Percentiles rank a stretch among this genome's conserved stretches.
phyloP scores from a whole-genome alignment of 2,113 vertebrate species.

The Butorides virescens region DNA sequence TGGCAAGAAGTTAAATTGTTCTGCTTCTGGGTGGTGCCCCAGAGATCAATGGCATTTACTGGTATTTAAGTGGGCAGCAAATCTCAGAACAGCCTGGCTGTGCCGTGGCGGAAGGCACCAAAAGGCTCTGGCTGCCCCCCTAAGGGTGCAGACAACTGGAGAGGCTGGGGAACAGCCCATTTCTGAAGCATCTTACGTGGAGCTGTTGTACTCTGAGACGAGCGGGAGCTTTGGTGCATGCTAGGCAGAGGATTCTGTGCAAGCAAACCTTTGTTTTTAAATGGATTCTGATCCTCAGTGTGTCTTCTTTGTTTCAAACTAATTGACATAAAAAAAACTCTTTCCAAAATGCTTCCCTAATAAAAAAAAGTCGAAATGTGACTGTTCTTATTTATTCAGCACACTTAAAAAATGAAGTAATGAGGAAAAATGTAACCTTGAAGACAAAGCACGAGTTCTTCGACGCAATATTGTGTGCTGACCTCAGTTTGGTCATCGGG shows the following conservation, averaged over 20 bases:
- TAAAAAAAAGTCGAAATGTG: background rate
- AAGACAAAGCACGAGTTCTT: background rate
- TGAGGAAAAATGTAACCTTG: background rate
- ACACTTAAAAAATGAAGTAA: background rate
- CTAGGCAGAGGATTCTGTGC: background rate
- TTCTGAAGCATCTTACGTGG: accelerated
- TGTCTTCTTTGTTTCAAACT: background rate
- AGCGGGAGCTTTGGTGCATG: background rate
- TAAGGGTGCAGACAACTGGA: accelerated
- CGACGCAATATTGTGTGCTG: background rate
- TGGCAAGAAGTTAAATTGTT: background rate
- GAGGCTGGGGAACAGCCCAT: background rate
- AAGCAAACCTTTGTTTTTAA: accelerated
- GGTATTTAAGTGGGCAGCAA: background rate
- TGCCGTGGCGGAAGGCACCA: no score
- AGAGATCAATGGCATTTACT: background rate
- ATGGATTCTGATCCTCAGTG: accelerated
- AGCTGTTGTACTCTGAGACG: background rate
- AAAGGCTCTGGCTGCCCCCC: background rate
- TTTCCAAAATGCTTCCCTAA: background rate
- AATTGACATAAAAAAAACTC: background rate
- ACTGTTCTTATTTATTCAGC: background rate
- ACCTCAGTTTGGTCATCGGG: background rate
- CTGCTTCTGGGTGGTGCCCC: background rate
- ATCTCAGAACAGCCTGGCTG: background rate